Base-by-base conservation (phyloP, 2,888 invertebrate species). In the Hydriomena furcata region DNA sequence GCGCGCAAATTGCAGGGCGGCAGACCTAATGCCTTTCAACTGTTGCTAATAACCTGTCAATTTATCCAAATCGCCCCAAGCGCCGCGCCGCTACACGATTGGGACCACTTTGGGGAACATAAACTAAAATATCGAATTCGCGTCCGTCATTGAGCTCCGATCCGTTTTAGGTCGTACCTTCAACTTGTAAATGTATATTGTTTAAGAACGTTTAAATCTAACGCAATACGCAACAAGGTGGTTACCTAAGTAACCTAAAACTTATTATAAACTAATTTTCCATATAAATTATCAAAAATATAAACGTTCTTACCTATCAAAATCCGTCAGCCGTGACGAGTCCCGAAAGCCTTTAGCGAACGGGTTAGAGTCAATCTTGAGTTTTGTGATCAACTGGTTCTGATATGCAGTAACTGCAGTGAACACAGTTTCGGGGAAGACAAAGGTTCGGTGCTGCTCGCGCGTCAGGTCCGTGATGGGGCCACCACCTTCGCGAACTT, bases 331-430 rank as follows among this genome's bases (percentile, higher is more conserved):
- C 69, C 98, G 93, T 32, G 97, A 97, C 7, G 98, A 98, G 86
- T 99, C 99, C 68, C 99, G 91, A 85, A 99, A 99, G 44, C 99
- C 99, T 91, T 99, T 99, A 59, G 98, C 99, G 82, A 99, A 99
- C 43, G 99, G 99, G 84, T 99, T 99, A 79, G 98, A 98, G 92
- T 99, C 98, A 73, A 99, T 99, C 92, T 99, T 99, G 82, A 99
- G 91, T 85, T 98, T 99, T 43, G 99, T 99, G 77, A 99, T 99
- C 93, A 98, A 93, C 91, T 99, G 99, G 91, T 99, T 99, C 91
- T 99, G 99, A 91, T 99, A 99, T 24, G 99, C 99, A 25, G 99
- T 99, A 65, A 99, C 99, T 24, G 99, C 99, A 34, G 99, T 99
- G 92, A 99, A 99, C 66, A 98, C 97, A 0, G 98, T 97, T 92